Evolutionary conservation across 2,113 vertebrate species (phyloP).

Genomic region (Sialia sialis): DNA sequence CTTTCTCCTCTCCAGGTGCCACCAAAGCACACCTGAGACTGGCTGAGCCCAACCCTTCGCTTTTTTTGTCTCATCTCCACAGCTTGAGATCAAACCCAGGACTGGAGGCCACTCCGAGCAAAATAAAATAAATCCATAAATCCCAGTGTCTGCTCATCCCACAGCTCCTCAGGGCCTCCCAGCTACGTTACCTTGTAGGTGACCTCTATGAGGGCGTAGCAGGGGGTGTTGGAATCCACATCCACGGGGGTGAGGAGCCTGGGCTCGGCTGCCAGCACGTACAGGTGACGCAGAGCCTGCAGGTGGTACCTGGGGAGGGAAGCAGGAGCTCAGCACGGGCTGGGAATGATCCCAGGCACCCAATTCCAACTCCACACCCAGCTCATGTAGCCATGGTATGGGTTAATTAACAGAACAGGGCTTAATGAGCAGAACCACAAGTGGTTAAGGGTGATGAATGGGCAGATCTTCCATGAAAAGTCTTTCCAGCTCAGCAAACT

Average conservation of each 20-base stretch:
- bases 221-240: conserved; percentile 90
- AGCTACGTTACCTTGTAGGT: conserved; percentile 84
- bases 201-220: conserved; percentile 92
- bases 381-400: accelerated
- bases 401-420: background rate
- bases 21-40: background rate
- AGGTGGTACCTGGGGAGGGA: conserved; percentile 86
- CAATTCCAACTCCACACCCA: background rate
- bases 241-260: conserved; percentile 93
- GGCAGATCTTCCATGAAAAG: background rate
- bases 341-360: background rate
- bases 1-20: background rate
- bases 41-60: background rate
- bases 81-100: background rate
- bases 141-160: background rate
- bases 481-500: background rate
- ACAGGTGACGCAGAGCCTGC: conserved; percentile 92
- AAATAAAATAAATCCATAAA: background rate
- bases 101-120: background rate
- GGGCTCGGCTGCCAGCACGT: conserved; percentile 90
- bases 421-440: background rate
- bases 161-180: background rate
- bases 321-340: background rate
- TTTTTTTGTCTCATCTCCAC: background rate
- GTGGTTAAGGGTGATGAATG: background rate